These are phyloP conservation scores for Gallinago stenura DNA, from an alignment of 2,797 vertebrate genomes.

Conservation along the genomic window DNA sequence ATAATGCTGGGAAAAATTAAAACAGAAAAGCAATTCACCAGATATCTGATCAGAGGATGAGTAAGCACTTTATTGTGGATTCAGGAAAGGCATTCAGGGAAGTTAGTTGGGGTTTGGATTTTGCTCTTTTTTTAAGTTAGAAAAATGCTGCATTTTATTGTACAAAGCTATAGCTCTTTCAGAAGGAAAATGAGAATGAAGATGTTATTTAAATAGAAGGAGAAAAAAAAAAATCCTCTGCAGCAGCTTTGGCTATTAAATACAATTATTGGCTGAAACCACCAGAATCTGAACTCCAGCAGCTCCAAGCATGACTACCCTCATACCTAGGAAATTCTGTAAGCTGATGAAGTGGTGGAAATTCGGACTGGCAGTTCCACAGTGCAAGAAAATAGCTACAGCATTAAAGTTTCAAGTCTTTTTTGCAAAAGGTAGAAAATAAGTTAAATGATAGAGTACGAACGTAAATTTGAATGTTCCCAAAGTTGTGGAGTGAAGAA, in stretches of 20 bases:
- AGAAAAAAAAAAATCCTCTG: neutral
- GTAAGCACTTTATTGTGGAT: neutral
- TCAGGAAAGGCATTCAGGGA: neutral
- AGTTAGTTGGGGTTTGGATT: neutral
- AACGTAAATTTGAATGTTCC: neutral
- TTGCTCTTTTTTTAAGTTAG: neutral
- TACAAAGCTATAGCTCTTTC: neutral
- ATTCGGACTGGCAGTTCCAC: neutral
- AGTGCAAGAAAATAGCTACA: neutral
- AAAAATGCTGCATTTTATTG: neutral
- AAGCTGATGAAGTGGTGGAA: neutral
- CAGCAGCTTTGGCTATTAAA: slow-evolving; percentile 41
- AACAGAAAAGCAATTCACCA: neutral
- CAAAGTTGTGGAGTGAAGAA: neutral
- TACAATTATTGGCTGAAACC: slow-evolving; percentile 40
- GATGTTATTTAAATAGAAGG: slow-evolving; percentile 13
- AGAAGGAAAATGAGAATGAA: neutral
- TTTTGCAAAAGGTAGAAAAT: neutral
- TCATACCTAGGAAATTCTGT: neutral
- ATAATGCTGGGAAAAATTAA: neutral
- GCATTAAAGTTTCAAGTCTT: neutral
- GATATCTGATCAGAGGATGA: neutral
- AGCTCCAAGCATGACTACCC: slow-evolving; percentile 15
- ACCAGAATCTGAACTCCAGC: slow-evolving; percentile 45
- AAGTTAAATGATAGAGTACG: neutral